Percentiles rank a stretch among this genome's conserved stretches.
These are phyloP conservation scores for Drosophila azteca DNA, from an alignment of 1,140 invertebrate genomes.

Conservation along the genomic window DNA sequence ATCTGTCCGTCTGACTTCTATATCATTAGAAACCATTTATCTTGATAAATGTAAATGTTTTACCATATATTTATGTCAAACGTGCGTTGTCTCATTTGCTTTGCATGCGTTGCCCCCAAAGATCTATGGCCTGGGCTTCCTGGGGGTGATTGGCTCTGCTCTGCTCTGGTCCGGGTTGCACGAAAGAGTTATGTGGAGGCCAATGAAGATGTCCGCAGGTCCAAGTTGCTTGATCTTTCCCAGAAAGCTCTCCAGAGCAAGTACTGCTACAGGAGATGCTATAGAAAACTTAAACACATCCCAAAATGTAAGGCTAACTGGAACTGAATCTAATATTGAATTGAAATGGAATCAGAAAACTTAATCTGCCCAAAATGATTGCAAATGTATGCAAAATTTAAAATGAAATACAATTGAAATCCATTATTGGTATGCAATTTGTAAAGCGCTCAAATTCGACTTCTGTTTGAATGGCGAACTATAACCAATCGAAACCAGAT, in stretches of 20 bases:
- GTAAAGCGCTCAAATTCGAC: no score
- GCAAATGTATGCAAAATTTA: no score
- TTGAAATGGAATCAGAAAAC: no score
- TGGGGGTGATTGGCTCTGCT: conserved; percentile 46
- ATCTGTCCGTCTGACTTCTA: conserved; percentile 50
- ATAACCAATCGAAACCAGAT: no score
- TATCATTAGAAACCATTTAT: conserved; percentile 82
- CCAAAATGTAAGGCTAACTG: no score
- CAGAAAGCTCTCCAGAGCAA: background rate
- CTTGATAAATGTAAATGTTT: conserved; percentile 82
- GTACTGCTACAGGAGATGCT: background rate
- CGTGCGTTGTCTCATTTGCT: conserved; percentile 71
- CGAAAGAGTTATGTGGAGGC: conserved; percentile 16
- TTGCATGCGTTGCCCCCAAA: conserved; percentile 59
- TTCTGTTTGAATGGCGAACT: no score
- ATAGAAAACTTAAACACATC: background rate
- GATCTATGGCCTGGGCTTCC: conserved; percentile 47
- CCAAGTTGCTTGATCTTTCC: background rate
- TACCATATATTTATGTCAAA: conserved; percentile 78
- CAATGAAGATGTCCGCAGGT: conserved; percentile 24
- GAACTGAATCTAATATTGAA: no score
- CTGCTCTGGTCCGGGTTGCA: conserved; percentile 11
- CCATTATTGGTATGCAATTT: no score
- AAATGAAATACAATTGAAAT: no score
- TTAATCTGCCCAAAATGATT: no score